Conservation (phyloP, 53 echinoderm and acorn worm genomes). For the Mesocentrotus franciscanus region DNA sequence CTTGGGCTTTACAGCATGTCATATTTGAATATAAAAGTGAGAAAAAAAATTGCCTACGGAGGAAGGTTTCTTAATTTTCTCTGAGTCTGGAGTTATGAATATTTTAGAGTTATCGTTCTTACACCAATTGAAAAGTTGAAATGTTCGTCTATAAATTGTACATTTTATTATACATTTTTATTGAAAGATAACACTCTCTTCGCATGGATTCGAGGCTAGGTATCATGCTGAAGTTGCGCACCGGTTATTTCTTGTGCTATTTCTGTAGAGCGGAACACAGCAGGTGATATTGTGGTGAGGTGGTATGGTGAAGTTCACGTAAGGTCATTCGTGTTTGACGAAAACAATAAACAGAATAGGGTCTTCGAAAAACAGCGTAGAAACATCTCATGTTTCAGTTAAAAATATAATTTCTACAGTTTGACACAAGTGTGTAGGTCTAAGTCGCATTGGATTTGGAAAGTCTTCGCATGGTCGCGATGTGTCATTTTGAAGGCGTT, state of each 20-base stretch:
- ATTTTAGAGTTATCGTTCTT: too few species aligned
- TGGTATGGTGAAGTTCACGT: constrained; percentile 28
- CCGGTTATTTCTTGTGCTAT: not conserved
- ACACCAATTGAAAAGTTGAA: too few species aligned
- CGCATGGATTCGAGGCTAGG: not conserved
- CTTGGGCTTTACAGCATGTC: too few species aligned
- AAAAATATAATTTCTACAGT: not conserved
- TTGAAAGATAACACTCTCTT: not conserved
- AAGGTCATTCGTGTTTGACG: not conserved
- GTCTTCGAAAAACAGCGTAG: not conserved
- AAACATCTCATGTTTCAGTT: not conserved
- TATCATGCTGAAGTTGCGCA: not conserved
- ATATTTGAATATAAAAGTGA: too few species aligned
- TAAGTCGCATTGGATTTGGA: too few species aligned
- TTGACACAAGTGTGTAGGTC: not conserved
- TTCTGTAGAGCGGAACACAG: constrained; percentile 8
- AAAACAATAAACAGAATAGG: not conserved
- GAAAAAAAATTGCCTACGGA: too few species aligned
- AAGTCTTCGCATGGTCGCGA: too few species aligned
- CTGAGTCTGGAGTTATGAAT: too few species aligned
- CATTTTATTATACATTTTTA: too few species aligned
- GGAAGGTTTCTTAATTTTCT: too few species aligned
- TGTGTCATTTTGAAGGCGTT: too few species aligned
- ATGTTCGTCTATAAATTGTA: too few species aligned
- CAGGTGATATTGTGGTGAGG: not conserved